These are phyloP conservation scores for Echeneis naucrates DNA, from an alignment of 2,797 vertebrate genomes.

Conservation along the genomic window DNA sequence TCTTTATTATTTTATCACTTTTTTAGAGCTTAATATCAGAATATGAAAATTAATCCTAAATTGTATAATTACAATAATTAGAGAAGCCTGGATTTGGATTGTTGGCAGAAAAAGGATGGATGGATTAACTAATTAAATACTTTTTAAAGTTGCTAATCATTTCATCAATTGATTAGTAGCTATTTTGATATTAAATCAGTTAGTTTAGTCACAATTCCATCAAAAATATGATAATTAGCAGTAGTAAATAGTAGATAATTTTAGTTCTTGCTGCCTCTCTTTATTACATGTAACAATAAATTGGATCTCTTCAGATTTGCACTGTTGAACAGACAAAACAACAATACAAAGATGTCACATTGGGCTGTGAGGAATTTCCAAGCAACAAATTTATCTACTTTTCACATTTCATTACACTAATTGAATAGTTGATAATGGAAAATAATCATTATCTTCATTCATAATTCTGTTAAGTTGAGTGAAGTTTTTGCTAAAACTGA, in stretches of 20 bases:
- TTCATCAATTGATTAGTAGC: neutral
- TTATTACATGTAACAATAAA: neutral
- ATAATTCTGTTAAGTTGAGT: conserved; percentile 1
- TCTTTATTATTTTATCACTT: neutral
- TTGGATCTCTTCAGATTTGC: neutral
- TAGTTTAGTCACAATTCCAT: neutral
- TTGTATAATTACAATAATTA: neutral
- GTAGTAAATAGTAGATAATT: neutral
- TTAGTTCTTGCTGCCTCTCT: neutral
- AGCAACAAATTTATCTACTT: neutral
- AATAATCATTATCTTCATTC: neutral
- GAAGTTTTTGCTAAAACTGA: neutral
- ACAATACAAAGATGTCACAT: neutral
- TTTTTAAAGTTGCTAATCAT: neutral
- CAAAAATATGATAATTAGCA: neutral
- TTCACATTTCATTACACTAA: neutral
- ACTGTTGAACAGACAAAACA: neutral
- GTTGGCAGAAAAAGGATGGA: neutral
- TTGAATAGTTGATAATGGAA: neutral
- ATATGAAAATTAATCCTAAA: neutral
- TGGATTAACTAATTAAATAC: neutral
- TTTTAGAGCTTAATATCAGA: neutral
- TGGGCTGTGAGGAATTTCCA: neutral
- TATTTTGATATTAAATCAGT: neutral
- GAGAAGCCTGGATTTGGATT: neutral